Evolutionary conservation across 2,113 vertebrate species (phyloP).

Genomic region (Holacanthus passer): DNA sequence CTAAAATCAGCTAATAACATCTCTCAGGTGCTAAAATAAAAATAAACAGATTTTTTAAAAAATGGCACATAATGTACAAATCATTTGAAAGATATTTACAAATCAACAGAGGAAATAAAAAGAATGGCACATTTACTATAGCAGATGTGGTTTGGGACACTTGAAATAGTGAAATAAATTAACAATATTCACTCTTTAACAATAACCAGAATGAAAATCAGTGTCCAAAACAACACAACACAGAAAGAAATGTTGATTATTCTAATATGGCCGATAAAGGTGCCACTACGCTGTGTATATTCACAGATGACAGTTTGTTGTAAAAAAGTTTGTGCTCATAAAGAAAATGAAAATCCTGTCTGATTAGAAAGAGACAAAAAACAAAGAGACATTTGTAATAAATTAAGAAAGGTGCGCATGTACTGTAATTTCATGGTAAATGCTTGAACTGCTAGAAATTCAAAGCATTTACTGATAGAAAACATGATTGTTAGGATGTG

Average conservation of each 20-base stretch:
- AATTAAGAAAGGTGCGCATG: constrained; percentile 50
- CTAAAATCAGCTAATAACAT: not conserved
- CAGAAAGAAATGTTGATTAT: not conserved
- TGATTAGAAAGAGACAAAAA: not conserved
- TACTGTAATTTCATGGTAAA: constrained; percentile 30
- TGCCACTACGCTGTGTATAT: constrained; percentile 26
- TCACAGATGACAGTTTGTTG: constrained; percentile 17
- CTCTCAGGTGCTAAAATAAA: constrained; percentile 2
- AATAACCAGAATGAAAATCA: not conserved
- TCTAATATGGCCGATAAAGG: constrained; percentile 29
- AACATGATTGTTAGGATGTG: constrained; percentile 15
- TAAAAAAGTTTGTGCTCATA: constrained; percentile 65
- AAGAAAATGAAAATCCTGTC: constrained; percentile 39
- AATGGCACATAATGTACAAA: constrained; percentile 53
- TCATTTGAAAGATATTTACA: constrained; percentile 53
- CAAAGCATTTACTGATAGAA: constrained; percentile 18
- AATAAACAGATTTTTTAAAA: constrained; percentile 6
- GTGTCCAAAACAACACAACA: constrained; percentile 4
- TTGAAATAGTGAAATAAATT: constrained; percentile 34
- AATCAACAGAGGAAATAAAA: constrained; percentile 40
- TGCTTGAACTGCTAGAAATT: constrained; percentile 36
- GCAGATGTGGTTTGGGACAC: constrained; percentile 22
- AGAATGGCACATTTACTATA: constrained; percentile 38
- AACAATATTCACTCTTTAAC: constrained; percentile 31
- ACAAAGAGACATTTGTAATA: constrained; percentile 14